These are phyloP conservation scores for Gymnoscelis rufifasciata DNA, from an alignment of 2,888 invertebrate species.

Conservation along the genomic window DNA sequence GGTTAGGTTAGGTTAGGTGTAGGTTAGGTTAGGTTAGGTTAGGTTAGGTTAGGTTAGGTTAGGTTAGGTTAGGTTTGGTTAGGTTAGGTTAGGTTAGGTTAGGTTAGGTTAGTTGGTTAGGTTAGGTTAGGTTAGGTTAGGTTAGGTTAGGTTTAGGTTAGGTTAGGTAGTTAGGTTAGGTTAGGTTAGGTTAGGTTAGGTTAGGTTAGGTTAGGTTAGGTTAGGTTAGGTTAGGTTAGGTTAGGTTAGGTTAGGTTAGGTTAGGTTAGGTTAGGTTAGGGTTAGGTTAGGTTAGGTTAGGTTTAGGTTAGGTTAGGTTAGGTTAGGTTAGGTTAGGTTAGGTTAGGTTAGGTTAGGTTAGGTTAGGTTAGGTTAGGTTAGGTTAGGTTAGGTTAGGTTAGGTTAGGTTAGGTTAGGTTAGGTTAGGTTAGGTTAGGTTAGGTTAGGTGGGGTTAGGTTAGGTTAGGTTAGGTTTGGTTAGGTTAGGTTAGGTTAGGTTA, in stretches of 20 bases:
- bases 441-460: conserved; percentile 17
- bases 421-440: conserved; percentile 19
- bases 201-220: conserved; percentile 15
- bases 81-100: conserved; percentile 23
- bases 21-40: too few species aligned
- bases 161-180: too few species aligned
- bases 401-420: conserved; percentile 20
- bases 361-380: conserved; percentile 16
- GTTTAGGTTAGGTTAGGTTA: conserved; percentile 19
- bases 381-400: conserved; percentile 14
- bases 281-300: conserved; percentile 18
- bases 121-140: conserved; percentile 13
- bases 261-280: conserved; percentile 19
- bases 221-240: conserved; percentile 16
- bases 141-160: conserved; percentile 18
- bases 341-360: conserved; percentile 18
- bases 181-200: conserved; percentile 18
- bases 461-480: conserved; percentile 22
- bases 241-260: conserved; percentile 19
- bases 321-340: conserved; percentile 16
- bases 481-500: conserved; percentile 21
- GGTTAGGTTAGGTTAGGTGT: conserved; percentile 28
- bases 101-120: conserved; percentile 34
- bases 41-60: conserved; percentile 27
- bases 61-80: conserved; percentile 28